Evolutionary conservation across 2,888 invertebrate species (phyloP).

Genomic region (Lasius fuliginosus): DNA sequence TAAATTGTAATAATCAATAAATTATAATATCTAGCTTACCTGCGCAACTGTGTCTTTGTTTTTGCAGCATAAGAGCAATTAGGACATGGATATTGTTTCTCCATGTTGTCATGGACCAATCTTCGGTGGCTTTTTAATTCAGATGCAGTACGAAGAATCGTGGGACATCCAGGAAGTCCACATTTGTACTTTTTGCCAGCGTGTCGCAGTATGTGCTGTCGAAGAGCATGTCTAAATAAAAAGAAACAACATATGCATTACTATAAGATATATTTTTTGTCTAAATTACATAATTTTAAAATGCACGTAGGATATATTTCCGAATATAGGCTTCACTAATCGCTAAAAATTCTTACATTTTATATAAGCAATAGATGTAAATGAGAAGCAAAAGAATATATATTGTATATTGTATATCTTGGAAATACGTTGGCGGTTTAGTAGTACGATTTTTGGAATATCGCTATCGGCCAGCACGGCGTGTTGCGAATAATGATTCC

Average conservation of each 20-base stretch:
- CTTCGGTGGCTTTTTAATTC: slow-evolving; percentile 88
- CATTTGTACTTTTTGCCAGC: slow-evolving; percentile 88
- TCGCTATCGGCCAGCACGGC: slow-evolving; percentile 29
- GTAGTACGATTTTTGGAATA: slow-evolving; percentile 63
- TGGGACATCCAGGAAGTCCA: slow-evolving; percentile 88
- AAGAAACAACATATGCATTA: background rate
- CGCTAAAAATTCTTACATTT: background rate
- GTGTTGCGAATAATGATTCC: slow-evolving; percentile 66
- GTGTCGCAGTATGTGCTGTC: slow-evolving; percentile 89
- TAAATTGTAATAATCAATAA: background rate
- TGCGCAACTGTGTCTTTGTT: slow-evolving; percentile 85
- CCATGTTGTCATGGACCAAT: slow-evolving; percentile 87
- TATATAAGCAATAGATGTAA: background rate
- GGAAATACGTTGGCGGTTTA: slow-evolving; percentile 1
- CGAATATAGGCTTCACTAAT: background rate
- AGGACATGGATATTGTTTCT: slow-evolving; percentile 89
- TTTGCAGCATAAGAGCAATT: slow-evolving; percentile 86
- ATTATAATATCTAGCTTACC: slow-evolving; percentile 84
- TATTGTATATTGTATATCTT: background rate
- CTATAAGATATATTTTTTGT: background rate
- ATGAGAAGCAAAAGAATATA: background rate
- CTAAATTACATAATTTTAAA: background rate
- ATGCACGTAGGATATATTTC: background rate
- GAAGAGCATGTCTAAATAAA: slow-evolving; percentile 87
- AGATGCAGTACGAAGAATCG: slow-evolving; percentile 87